Percentiles rank a stretch among this genome's conserved stretches.
phyloP scores from a whole-genome alignment of 2,797 vertebrate genomes.

The Serranus cabrilla region DNA sequence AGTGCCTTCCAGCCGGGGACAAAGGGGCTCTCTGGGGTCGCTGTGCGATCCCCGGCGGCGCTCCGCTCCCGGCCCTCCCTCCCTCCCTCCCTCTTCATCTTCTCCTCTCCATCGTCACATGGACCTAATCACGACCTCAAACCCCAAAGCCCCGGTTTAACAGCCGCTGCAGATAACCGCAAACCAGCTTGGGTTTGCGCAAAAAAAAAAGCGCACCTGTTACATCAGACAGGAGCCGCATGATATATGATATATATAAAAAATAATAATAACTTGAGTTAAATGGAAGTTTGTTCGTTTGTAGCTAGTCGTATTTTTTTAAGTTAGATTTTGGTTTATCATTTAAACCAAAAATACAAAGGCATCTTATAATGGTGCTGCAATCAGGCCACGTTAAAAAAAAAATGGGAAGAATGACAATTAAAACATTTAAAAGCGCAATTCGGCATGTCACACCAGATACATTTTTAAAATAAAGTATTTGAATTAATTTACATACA shows the following conservation, averaged over 20 bases:
- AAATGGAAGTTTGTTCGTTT: too few relatives aligned
- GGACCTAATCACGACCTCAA: constrained; percentile 33
- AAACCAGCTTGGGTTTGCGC: not conserved
- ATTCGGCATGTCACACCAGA: not conserved
- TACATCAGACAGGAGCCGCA: not conserved
- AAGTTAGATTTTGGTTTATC: too few relatives aligned
- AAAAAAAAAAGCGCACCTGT: constrained; percentile 38
- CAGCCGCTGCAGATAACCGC: not conserved
- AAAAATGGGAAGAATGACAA: not conserved
- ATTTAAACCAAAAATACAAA: too few relatives aligned
- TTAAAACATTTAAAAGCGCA: too few relatives aligned
- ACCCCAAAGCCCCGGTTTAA: not conserved
- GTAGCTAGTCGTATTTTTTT: too few relatives aligned
- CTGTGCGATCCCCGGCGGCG: constrained; percentile 67
- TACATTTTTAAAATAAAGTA: not conserved
- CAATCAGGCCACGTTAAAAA: accelerated
- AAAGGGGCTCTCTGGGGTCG: constrained; percentile 51
- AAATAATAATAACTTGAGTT: too few relatives aligned
- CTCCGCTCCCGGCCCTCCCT: not conserved
- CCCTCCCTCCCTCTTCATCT: constrained; percentile 12
- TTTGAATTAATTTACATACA: not conserved
- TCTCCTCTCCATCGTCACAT: constrained; percentile 44
- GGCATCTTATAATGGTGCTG: too few relatives aligned
- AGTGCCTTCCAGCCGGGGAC: constrained; percentile 71
- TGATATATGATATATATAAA: not conserved